A percentile compares a stretch with the other conserved stretches of the same genome.
These are phyloP conservation scores for Sminthopsis crassicaudata DNA, from an alignment of 2,113 vertebrate genomes.

Conservation along the genomic window DNA sequence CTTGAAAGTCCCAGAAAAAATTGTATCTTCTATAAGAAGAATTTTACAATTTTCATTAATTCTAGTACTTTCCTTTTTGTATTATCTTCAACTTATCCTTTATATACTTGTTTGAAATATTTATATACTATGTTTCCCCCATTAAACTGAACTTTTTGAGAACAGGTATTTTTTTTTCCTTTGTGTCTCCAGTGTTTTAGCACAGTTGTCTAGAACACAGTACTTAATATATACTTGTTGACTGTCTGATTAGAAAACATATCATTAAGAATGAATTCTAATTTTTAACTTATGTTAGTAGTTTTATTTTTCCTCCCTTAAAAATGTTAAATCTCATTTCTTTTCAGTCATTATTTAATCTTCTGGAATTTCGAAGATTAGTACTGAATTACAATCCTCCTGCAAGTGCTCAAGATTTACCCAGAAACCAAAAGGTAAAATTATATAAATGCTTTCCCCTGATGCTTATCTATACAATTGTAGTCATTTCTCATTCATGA, in stretches of 20 bases:
- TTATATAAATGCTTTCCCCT: background rate
- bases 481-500: background rate
- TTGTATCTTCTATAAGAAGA: background rate
- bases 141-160: constrained; percentile 23
- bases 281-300: constrained; percentile 40
- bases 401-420: constrained; percentile 92
- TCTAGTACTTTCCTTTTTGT: background rate
- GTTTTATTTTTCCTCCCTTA: constrained; percentile 37
- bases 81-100: background rate
- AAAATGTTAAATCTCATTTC: constrained; percentile 61
- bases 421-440: constrained; percentile 97
- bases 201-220: background rate
- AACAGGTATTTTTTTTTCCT: constrained; percentile 32
- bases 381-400: constrained; percentile 96
- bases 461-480: background rate
- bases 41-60: background rate
- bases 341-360: constrained; percentile 90
- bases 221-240: background rate
- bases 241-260: background rate
- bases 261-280: background rate
- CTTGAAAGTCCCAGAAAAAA: background rate
- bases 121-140: constrained; percentile 6
- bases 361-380: constrained; percentile 97
- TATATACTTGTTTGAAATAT: background rate
- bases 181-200: background rate